Percentiles rank a stretch among this genome's conserved stretches.
Conservation (phyloP, 2,888 invertebrate genomes). For the Anaspis maculata region DNA sequence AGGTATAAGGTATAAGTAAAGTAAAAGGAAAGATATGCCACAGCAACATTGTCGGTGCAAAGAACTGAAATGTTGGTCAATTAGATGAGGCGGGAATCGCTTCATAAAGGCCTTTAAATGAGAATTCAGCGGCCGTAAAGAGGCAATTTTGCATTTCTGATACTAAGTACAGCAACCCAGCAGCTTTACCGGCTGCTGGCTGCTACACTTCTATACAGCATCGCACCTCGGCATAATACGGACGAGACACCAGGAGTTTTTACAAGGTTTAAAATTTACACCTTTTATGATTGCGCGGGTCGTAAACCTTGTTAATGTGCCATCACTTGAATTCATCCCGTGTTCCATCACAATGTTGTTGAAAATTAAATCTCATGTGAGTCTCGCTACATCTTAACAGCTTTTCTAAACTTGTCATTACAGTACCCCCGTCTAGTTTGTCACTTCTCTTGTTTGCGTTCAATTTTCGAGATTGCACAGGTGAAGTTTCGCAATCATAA, state of each 20-base stretch:
- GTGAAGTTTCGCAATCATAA: too few species aligned
- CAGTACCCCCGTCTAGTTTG: too few species aligned
- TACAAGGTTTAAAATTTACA: constrained; percentile 26
- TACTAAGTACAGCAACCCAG: constrained; percentile 7
- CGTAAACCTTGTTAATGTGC: constrained; percentile 32
- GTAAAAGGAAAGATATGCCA: too few species aligned
- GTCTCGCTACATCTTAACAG: constrained; percentile 23
- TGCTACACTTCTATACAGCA: neutral
- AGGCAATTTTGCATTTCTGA: constrained; percentile 6
- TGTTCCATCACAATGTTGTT: constrained; percentile 33
- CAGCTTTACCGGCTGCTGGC: neutral
- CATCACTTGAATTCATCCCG: constrained; percentile 29
- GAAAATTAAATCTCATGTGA: constrained; percentile 32
- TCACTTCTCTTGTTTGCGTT: too few species aligned
- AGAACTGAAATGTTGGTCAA: too few species aligned
- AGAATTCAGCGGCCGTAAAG: constrained; percentile 2
- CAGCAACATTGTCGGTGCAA: too few species aligned
- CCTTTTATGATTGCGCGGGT: constrained; percentile 25
- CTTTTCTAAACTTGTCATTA: constrained; percentile 17
- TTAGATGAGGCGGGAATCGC: too few species aligned
- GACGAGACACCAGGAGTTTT: constrained; percentile 12
- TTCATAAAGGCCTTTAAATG: too few species aligned
- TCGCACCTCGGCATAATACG: constrained; percentile 2
- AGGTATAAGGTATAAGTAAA: too few species aligned
- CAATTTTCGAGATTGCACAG: too few species aligned